These are phyloP conservation scores for Geophilus truncorum DNA, from an alignment of 2,888 invertebrate species.

Conservation along the genomic window DNA sequence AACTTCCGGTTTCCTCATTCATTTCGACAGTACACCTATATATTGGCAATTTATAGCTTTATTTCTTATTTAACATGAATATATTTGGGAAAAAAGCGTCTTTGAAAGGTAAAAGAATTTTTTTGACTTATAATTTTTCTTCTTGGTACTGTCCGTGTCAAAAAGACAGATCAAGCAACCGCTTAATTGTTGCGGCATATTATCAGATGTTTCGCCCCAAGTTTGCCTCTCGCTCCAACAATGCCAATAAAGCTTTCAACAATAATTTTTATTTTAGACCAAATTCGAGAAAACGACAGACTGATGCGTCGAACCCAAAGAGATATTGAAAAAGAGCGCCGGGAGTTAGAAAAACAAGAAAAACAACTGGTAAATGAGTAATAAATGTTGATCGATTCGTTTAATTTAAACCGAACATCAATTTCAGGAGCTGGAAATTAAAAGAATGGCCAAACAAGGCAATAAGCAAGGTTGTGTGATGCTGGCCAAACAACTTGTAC, in stretches of 20 bases:
- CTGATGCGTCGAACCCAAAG: constrained; percentile 72
- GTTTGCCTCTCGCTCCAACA: neutral
- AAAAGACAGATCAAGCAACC: too few species aligned
- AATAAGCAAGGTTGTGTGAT: constrained; percentile 76
- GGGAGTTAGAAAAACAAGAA: constrained; percentile 77
- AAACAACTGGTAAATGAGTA: constrained; percentile 68
- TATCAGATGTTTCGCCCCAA: neutral
- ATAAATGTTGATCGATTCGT: neutral
- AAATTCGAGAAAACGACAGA: constrained; percentile 75
- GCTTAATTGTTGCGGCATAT: neutral
- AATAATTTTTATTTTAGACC: constrained; percentile 56
- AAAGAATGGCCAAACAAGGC: constrained; percentile 79
- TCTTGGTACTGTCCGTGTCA: too few species aligned
- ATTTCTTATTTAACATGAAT: neutral
- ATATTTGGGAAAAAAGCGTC: constrained; percentile 60
- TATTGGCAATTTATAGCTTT: neutral
- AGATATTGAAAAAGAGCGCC: constrained; percentile 76
- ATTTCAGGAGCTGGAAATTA: constrained; percentile 73
- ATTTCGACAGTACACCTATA: neutral
- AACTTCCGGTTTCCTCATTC: neutral
- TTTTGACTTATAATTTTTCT: too few species aligned
- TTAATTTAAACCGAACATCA: neutral
- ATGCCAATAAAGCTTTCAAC: neutral
- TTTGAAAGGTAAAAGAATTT: constrained; percentile 57
- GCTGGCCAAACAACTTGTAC: constrained; percentile 82